Conservation (phyloP, 1,140 invertebrate genomes). For the Micrasema minimum region DNA sequence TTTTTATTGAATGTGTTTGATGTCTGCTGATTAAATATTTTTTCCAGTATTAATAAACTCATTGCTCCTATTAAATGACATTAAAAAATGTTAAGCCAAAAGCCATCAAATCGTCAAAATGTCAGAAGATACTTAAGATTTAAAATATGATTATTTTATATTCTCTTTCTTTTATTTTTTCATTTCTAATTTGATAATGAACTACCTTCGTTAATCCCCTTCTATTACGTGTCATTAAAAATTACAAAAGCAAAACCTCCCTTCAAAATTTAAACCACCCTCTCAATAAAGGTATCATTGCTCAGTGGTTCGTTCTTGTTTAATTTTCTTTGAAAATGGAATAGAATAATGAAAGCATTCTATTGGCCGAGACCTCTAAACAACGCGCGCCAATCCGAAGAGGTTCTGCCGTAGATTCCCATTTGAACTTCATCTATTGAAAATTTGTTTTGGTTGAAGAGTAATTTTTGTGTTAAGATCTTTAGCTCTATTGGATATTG, state of each 20-base stretch:
- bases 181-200: slow-evolving; percentile 42
- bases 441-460: slow-evolving; percentile 8
- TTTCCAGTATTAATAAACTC: too few relatives aligned
- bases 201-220: slow-evolving; percentile 2
- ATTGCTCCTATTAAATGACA: too few relatives aligned
- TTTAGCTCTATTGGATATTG: neutral
- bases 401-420: slow-evolving; percentile 13
- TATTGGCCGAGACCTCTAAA: slow-evolving; percentile 34
- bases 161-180: too few relatives aligned
- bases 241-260: slow-evolving; percentile 38
- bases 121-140: too few relatives aligned
- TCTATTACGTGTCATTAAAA: slow-evolving; percentile 43
- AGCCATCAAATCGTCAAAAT: too few relatives aligned
- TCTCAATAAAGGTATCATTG: slow-evolving; percentile 36
- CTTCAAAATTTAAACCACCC: slow-evolving; percentile 30
- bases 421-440: slow-evolving; percentile 33
- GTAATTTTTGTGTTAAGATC: neutral
- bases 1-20: too few relatives aligned
- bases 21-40: too few relatives aligned
- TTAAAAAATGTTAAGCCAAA: too few relatives aligned
- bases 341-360: slow-evolving; percentile 29
- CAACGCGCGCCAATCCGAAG: slow-evolving; percentile 39
- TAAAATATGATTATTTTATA: too few relatives aligned
- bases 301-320: slow-evolving; percentile 32
- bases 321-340: slow-evolving; percentile 48